Evolutionary conservation across 2,797 vertebrate genomes (phyloP).

Genomic region (Holocentrus rufus): DNA sequence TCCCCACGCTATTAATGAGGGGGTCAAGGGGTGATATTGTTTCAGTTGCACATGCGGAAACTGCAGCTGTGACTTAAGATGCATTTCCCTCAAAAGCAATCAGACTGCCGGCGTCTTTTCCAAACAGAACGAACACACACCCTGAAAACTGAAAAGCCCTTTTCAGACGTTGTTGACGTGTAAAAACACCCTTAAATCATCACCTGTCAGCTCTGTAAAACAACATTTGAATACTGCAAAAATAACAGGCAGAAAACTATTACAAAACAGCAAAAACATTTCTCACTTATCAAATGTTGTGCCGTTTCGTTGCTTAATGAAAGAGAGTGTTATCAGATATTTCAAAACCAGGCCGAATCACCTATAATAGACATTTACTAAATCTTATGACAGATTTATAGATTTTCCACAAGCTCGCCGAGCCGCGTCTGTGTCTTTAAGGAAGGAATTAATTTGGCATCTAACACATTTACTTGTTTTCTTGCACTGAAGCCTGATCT

Average conservation of each 20-base stretch:
- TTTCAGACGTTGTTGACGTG: slow-evolving; percentile 31
- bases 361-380: slow-evolving; percentile 33
- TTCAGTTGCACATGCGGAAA: slow-evolving; percentile 47
- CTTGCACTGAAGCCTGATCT: slow-evolving; percentile 79
- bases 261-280: slow-evolving; percentile 29
- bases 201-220: slow-evolving; percentile 26
- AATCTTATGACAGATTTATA: slow-evolving; percentile 8
- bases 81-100: slow-evolving; percentile 57
- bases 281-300: slow-evolving; percentile 13
- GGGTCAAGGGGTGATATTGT: slow-evolving; percentile 47
- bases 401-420: slow-evolving; percentile 25
- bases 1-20: slow-evolving; percentile 60
- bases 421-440: slow-evolving; percentile 68
- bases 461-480: slow-evolving; percentile 80
- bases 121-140: slow-evolving; percentile 35
- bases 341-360: slow-evolving; percentile 46
- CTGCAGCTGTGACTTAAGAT: slow-evolving; percentile 52
- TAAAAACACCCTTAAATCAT: slow-evolving; percentile 16
- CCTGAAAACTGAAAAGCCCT: slow-evolving; percentile 3
- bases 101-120: slow-evolving; percentile 22
- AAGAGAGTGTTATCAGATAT: slow-evolving; percentile 26
- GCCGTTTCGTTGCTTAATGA: not conserved
- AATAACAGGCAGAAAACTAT: slow-evolving; percentile 27
- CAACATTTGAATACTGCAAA: slow-evolving; percentile 9
- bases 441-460: slow-evolving; percentile 81